A percentile compares a stretch with the other conserved stretches of the same genome.
Evolutionary conservation across 2,113 vertebrate species (phyloP).

Genomic region (Archilochus colubris): DNA sequence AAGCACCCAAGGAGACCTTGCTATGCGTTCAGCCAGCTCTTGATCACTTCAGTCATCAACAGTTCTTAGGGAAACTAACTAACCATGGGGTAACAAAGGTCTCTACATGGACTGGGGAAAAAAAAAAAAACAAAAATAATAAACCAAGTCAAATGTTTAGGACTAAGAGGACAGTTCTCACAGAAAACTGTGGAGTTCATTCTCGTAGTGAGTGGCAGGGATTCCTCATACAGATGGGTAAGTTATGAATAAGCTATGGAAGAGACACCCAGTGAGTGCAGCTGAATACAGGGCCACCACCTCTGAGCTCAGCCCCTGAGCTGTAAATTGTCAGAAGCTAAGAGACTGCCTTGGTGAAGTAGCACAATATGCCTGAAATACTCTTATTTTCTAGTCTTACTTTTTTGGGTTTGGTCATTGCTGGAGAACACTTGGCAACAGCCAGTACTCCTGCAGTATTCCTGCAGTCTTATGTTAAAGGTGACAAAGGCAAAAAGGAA

Average conservation of each 20-base stretch:
- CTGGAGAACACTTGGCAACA: background rate
- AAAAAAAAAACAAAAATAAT: background rate
- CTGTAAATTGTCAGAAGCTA: background rate
- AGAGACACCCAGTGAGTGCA: background rate
- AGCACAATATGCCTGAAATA: background rate
- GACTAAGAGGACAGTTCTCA: background rate
- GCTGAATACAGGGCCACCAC: background rate
- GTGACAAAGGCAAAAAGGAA: background rate
- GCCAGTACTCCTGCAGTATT: background rate
- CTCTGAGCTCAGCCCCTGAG: background rate
- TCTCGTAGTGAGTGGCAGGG: background rate
- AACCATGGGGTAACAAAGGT: background rate
- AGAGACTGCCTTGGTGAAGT: background rate
- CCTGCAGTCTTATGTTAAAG: background rate
- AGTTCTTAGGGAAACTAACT: background rate
- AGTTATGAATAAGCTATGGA: background rate
- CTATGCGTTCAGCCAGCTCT: background rate
- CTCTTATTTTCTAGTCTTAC: background rate
- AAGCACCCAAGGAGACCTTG: background rate
- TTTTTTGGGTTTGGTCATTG: background rate
- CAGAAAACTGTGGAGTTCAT: background rate
- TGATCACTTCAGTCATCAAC: accelerated
- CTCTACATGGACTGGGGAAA: accelerated
- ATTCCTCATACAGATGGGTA: background rate
- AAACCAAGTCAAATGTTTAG: background rate